Conservation (phyloP, 2,797 vertebrate genomes). For the Gymnothorax reevesii region DNA sequence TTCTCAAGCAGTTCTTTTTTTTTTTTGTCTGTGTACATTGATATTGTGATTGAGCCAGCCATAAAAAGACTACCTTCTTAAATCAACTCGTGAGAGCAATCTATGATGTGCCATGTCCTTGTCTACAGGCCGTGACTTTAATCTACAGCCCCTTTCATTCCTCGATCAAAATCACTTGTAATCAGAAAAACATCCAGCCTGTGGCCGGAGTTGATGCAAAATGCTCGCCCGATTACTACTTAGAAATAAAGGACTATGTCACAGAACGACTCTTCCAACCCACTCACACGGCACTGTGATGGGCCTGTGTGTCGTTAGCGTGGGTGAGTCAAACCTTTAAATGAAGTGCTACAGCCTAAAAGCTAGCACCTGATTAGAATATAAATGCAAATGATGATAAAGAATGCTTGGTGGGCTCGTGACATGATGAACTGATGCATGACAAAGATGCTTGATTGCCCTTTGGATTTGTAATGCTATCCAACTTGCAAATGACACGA, state of each 20-base stretch:
- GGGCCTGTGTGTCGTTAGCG: background rate
- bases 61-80: background rate
- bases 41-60: background rate
- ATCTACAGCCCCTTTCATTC: background rate
- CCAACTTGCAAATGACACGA: background rate
- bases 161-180: background rate
- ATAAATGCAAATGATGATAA: background rate
- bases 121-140: background rate
- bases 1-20: background rate
- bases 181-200: background rate
- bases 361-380: constrained; percentile 5
- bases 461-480: background rate
- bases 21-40: background rate
- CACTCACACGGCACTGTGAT: background rate
- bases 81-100: background rate
- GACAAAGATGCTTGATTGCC: background rate
- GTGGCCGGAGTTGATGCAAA: background rate
- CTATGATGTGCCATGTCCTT: background rate
- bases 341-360: background rate
- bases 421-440: background rate
- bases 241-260: background rate
- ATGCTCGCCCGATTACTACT: background rate
- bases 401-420: background rate
- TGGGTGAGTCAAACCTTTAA: constrained; percentile 3
- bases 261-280: background rate